Conservation (phyloP, 1,140 invertebrate genomes). For the Trachelipus rathkii region DNA sequence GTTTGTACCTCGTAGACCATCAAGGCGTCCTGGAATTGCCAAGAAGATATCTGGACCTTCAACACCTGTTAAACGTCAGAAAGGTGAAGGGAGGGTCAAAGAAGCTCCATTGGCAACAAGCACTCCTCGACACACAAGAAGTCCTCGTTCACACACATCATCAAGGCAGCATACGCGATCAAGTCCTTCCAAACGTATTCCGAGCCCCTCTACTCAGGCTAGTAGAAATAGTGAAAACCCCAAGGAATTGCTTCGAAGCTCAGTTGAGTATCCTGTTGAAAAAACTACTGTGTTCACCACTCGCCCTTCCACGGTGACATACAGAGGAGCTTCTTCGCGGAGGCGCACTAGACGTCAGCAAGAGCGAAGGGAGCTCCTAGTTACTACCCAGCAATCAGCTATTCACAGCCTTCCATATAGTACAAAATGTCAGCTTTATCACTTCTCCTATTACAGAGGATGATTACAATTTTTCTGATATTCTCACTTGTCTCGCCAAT, state of each 20-base stretch:
- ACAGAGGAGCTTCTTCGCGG: conserved; percentile 28
- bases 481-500: conserved; percentile 40
- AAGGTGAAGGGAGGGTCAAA: background rate
- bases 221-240: background rate
- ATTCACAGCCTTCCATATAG: conserved; percentile 17
- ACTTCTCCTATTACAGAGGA: conserved; percentile 9
- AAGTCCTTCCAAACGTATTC: conserved; percentile 14
- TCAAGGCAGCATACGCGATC: conserved; percentile 12
- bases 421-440: conserved; percentile 12
- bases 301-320: conserved; percentile 5
- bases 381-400: conserved; percentile 7
- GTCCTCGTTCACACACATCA: conserved; percentile 28
- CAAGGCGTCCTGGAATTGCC: background rate
- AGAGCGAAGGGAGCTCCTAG: conserved; percentile 30
- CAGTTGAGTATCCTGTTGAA: conserved; percentile 6
- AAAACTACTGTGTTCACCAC: background rate
- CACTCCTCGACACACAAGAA: conserved; percentile 38
- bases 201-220: conserved; percentile 3
- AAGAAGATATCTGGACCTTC: conserved; percentile 5
- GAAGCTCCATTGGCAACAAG: conserved; percentile 40
- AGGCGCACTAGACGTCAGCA: conserved; percentile 31
- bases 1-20: conserved; percentile 1
- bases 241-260: background rate
- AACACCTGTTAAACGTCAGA: background rate
- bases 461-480: conserved; percentile 29